These are phyloP conservation scores for Gastracanthus pulcherrimus DNA, from an alignment of 2,888 invertebrate species.

Conservation along the genomic window DNA sequence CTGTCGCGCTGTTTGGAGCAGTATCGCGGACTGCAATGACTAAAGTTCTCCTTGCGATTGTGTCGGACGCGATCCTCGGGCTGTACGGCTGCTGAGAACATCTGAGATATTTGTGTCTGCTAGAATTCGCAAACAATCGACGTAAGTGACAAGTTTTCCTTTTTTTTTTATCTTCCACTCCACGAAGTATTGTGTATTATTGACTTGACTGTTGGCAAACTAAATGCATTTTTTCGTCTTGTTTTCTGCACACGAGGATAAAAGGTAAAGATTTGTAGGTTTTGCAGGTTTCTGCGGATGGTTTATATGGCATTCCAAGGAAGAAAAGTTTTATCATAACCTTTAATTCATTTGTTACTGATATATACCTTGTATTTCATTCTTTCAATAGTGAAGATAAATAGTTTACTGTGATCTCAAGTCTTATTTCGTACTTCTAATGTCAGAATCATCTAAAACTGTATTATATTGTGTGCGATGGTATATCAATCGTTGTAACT, in stretches of 20 bases:
- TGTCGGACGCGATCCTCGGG: constrained; percentile 1
- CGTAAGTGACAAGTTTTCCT: constrained; percentile 13
- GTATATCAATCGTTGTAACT: neutral
- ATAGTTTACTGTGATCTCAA: neutral
- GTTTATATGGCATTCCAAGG: neutral
- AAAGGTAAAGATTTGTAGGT: constrained; percentile 8
- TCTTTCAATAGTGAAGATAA: neutral
- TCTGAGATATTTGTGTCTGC: constrained; percentile 32
- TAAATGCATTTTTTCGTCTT: constrained; percentile 21
- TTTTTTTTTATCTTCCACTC: neutral
- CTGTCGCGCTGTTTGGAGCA: neutral
- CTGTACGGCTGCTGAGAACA: neutral
- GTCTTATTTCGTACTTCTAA: neutral
- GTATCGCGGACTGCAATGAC: constrained; percentile 25
- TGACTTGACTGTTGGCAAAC: neutral
- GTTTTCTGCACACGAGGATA: constrained; percentile 4
- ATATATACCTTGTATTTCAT: neutral
- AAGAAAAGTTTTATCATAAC: constrained; percentile 21
- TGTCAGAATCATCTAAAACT: neutral
- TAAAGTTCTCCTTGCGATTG: neutral
- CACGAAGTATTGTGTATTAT: neutral
- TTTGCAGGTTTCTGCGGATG: neutral
- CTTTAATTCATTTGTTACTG: neutral
- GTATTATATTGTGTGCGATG: neutral
- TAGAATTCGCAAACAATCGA: constrained; percentile 44